Evolutionary conservation across 2,113 vertebrate genomes (phyloP).

Genomic region (Tragelaphus imberbis): DNA sequence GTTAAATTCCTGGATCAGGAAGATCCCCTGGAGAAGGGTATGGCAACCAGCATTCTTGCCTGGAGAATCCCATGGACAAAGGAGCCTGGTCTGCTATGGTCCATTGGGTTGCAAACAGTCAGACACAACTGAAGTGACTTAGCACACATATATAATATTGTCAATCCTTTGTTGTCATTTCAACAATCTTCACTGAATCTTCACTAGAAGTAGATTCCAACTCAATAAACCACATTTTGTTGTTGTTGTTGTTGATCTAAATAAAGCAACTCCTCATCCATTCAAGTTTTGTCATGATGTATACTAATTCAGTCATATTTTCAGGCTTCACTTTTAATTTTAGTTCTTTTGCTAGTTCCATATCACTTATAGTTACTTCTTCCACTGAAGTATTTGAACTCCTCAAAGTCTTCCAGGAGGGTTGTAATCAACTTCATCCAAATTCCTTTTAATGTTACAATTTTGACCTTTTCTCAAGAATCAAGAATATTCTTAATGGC

Average conservation of each 20-base stretch:
- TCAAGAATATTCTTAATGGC: not conserved
- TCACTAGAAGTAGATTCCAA: not conserved
- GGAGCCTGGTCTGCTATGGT: not conserved
- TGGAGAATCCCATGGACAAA: not conserved
- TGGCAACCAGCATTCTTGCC: not conserved
- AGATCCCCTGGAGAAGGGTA: not conserved
- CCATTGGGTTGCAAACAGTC: not conserved
- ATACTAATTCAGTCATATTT: not conserved
- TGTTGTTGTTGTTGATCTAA: not conserved
- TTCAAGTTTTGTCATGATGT: not conserved
- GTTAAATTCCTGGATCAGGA: not conserved
- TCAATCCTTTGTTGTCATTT: not conserved
- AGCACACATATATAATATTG: not conserved
- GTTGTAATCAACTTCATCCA: not conserved
- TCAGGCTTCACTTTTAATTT: not conserved
- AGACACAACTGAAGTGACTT: not conserved
- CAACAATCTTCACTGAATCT: not conserved
- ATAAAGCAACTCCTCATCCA: not conserved
- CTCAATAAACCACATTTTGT: not conserved
- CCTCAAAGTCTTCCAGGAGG: not conserved
- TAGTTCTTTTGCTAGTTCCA: not conserved
- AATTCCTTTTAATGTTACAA: not conserved
- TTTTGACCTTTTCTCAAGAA: not conserved
- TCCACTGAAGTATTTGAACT: not conserved
- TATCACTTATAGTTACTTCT: not conserved